These are phyloP conservation scores for Pheosia tremula DNA, from an alignment of 2,888 invertebrate species.

Conservation along the genomic window DNA sequence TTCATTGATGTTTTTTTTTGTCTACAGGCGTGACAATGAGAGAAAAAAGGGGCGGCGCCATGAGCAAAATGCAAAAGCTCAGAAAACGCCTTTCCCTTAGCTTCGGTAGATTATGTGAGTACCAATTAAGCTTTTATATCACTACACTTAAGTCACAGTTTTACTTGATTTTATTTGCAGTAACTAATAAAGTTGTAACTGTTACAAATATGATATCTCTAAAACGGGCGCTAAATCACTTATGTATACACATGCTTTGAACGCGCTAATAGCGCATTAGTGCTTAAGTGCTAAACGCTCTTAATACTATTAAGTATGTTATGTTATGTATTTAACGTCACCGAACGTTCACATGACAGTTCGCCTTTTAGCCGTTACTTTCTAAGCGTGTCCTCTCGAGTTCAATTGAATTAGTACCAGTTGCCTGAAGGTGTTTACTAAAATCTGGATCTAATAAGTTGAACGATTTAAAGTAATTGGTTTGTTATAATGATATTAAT, in stretches of 20 bases:
- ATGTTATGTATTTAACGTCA: neutral
- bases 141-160: neutral
- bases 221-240: slow-evolving; percentile 7
- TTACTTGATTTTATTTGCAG: neutral
- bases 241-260: slow-evolving; percentile 13
- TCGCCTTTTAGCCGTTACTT: neutral
- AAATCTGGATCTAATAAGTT: neutral
- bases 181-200: slow-evolving; percentile 1
- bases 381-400: neutral
- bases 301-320: neutral
- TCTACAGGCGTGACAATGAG: slow-evolving; percentile 93
- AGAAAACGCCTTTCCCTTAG: slow-evolving; percentile 98
- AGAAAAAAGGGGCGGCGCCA: slow-evolving; percentile 95
- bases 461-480: neutral
- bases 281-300: slow-evolving; percentile 22
- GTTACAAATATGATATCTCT: slow-evolving; percentile 7
- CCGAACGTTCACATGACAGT: slow-evolving; percentile 3
- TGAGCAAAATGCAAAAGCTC: slow-evolving; percentile 96
- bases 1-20: slow-evolving; percentile 55
- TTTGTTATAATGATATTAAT: too few relatives aligned
- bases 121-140: slow-evolving; percentile 18
- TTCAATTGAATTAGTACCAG: neutral
- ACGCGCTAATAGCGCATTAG: slow-evolving; percentile 22
- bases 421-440: neutral
- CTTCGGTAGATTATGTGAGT: slow-evolving; percentile 98